These are phyloP conservation scores for Coleophora deauratella DNA, from an alignment of 2,888 invertebrate genomes.

Conservation along the genomic window DNA sequence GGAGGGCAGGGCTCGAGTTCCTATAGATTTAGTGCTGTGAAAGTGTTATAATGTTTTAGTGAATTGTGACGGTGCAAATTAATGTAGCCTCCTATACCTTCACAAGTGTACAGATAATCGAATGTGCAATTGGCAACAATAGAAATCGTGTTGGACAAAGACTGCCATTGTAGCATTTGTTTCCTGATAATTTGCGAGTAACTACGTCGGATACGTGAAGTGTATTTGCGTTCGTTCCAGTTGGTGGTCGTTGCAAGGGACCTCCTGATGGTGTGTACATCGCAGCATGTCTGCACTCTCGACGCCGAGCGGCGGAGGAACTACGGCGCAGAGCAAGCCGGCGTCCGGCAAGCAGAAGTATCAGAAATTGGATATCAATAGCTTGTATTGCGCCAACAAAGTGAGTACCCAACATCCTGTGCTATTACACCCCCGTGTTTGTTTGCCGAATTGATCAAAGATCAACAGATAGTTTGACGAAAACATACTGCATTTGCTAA, in stretches of 20 bases:
- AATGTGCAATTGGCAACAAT: too few species aligned
- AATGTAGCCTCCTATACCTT: too few species aligned
- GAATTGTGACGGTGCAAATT: slow-evolving; percentile 18
- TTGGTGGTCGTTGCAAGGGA: slow-evolving; percentile 68
- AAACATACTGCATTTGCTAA: too few species aligned
- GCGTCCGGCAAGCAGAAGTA: slow-evolving; percentile 91
- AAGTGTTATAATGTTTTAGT: slow-evolving; percentile 47
- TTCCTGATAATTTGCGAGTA: neutral
- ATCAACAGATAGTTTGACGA: too few species aligned
- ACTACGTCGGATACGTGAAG: slow-evolving; percentile 16
- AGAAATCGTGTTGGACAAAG: neutral
- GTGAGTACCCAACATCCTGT: slow-evolving; percentile 65
- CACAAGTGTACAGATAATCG: too few species aligned
- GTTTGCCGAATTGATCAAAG: neutral
- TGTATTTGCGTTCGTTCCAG: slow-evolving; percentile 52
- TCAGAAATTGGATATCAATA: slow-evolving; percentile 98
- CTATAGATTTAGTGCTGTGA: slow-evolving; percentile 51
- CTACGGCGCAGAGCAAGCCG: slow-evolving; percentile 73
- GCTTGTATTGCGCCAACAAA: slow-evolving; percentile 91
- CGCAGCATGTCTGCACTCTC: slow-evolving; percentile 98
- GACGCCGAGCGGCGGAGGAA: slow-evolving; percentile 81
- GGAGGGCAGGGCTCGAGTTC: slow-evolving; percentile 60
- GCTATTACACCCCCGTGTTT: slow-evolving; percentile 1
- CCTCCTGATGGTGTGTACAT: slow-evolving; percentile 89
- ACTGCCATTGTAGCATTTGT: neutral